phyloP scores from a whole-genome alignment of 2,797 vertebrate species.

The Denticeps clupeoides region DNA sequence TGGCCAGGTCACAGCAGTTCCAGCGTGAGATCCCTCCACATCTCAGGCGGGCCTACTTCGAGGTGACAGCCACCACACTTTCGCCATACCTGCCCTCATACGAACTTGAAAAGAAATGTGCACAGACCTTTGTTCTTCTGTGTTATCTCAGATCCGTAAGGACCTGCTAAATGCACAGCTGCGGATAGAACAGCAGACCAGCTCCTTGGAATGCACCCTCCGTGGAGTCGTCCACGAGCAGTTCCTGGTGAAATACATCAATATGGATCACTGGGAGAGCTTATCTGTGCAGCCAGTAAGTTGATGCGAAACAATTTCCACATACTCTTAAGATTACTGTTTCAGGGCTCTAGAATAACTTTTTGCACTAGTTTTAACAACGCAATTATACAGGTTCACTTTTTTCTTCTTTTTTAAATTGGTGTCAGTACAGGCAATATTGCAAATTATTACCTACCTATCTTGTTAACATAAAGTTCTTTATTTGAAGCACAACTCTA shows the following conservation, averaged over 20 bases:
- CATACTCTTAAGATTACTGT: no score
- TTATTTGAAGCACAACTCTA: no score
- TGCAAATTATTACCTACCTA: no score
- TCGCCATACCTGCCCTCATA: neutral
- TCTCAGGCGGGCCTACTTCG: constrained; percentile 46
- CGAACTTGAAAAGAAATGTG: neutral
- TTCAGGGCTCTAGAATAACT: no score
- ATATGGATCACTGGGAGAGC: constrained; percentile 58
- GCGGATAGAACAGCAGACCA: constrained; percentile 35
- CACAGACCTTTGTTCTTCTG: neutral
- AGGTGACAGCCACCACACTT: constrained; percentile 46
- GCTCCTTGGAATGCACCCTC: constrained; percentile 57
- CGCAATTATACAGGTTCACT: no score
- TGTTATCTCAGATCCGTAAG: constrained; percentile 47
- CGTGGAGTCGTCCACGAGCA: constrained; percentile 60
- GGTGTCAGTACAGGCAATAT: no score
- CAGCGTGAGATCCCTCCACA: constrained; percentile 44
- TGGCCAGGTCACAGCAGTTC: constrained; percentile 43
- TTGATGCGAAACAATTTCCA: constrained; percentile 3
- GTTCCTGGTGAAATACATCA: constrained; percentile 56
- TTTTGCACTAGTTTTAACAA: no score
- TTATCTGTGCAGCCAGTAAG: constrained; percentile 47
- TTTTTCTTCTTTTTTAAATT: no score
- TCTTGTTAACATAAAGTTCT: no score
- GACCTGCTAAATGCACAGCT: constrained; percentile 51